These are phyloP conservation scores for Abramis brama DNA, from an alignment of 2,113 vertebrate genomes.

Conservation along the genomic window DNA sequence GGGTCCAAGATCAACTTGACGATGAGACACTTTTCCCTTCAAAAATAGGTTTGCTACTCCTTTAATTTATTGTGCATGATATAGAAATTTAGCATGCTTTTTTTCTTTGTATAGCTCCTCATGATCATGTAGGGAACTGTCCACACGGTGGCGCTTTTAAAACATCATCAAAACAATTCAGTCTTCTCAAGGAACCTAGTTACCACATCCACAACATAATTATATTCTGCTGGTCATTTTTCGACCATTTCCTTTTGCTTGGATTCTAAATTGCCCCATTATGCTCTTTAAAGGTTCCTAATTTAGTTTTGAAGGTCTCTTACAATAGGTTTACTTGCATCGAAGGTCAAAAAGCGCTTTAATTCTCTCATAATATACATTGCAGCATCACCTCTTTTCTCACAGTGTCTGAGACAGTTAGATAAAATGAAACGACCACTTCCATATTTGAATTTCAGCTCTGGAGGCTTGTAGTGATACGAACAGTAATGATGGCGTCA, in stretches of 20 bases:
- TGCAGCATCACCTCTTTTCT: neutral
- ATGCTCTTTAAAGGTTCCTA: no score
- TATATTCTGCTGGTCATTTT: neutral
- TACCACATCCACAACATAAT: neutral
- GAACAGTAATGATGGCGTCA: no score
- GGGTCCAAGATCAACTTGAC: slow-evolving; percentile 88
- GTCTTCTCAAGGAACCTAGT: neutral
- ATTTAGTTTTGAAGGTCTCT: no score
- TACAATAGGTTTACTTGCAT: no score
- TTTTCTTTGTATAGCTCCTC: neutral
- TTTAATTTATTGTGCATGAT: no score
- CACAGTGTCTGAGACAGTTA: no score
- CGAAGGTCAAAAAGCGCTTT: no score
- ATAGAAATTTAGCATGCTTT: neutral
- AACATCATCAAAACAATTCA: neutral
- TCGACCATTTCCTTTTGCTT: neutral
- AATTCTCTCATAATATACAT: no score
- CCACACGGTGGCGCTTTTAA: neutral
- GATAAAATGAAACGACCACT: no score
- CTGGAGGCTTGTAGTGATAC: no score
- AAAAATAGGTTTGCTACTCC: slow-evolving; percentile 76
- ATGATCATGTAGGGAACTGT: neutral
- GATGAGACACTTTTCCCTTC: slow-evolving; percentile 86
- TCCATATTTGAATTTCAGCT: no score
- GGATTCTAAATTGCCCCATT: neutral